phyloP scores from a whole-genome alignment of 2,113 vertebrate genomes.

The Psettodes erumei region DNA sequence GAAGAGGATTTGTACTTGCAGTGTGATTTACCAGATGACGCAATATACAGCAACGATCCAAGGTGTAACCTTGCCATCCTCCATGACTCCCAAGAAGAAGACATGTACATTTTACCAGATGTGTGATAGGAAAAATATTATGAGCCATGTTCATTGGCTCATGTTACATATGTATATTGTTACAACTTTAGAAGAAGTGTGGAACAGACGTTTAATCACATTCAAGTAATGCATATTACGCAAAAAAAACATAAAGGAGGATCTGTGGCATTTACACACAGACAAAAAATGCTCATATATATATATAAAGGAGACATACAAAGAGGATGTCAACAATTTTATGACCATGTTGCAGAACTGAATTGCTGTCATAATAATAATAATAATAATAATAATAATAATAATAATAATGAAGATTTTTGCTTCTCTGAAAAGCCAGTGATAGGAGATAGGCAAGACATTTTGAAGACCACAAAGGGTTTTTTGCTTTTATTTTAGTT shows the following conservation, averaged over 20 bases:
- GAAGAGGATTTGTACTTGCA: slow-evolving; percentile 74
- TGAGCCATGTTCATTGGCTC: neutral
- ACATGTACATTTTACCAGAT: slow-evolving; percentile 78
- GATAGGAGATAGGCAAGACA: neutral
- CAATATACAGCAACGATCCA: slow-evolving; percentile 81
- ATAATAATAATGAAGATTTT: neutral
- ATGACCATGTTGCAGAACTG: neutral
- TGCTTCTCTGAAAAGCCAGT: neutral
- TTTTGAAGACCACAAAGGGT: neutral
- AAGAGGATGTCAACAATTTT: slow-evolving; percentile 23
- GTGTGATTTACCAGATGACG: slow-evolving; percentile 72
- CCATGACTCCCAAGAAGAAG: slow-evolving; percentile 46
- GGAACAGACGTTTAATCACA: too few relatives aligned
- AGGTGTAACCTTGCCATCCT: slow-evolving; percentile 34
- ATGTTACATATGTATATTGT: neutral
- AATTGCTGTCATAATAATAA: neutral
- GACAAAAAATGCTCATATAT: slow-evolving; percentile 2
- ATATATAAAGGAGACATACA: neutral
- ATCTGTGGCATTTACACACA: neutral
- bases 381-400: too few relatives aligned
- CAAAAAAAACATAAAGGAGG: neutral
- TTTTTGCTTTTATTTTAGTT: slow-evolving; percentile 5
- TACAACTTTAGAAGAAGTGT: too few relatives aligned
- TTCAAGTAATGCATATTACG: too few relatives aligned
- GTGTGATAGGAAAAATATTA: slow-evolving; percentile 1